Percentiles rank a stretch among this genome's conserved stretches.
These are phyloP conservation scores for Arctocebus calabarensis DNA, from an alignment of 2,797 vertebrate species.

Conservation along the genomic window DNA sequence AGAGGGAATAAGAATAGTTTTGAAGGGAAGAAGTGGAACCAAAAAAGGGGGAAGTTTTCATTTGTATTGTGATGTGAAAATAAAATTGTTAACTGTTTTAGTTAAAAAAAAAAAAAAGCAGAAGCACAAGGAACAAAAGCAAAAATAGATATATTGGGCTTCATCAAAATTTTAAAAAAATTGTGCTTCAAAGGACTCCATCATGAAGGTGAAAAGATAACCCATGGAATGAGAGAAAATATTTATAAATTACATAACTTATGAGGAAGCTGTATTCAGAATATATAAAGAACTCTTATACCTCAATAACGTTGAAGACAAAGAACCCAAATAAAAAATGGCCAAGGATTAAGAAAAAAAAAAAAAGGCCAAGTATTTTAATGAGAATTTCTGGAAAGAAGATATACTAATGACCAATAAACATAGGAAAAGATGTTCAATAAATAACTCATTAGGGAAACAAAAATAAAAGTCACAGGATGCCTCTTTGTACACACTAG, in stretches of 20 bases:
- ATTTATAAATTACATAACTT: neutral
- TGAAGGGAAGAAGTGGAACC: too few relatives aligned
- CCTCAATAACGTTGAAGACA: constrained; percentile 11
- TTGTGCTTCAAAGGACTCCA: neutral
- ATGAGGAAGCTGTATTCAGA: neutral
- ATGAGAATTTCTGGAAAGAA: neutral
- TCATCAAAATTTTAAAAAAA: neutral
- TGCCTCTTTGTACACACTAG: neutral
- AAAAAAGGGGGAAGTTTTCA: too few relatives aligned
- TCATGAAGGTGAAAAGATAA: neutral
- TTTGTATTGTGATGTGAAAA: too few relatives aligned
- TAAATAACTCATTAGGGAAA: neutral
- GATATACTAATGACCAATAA: neutral
- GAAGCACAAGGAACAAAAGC: neutral
- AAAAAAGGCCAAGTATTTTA: constrained; percentile 30
- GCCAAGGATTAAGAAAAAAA: neutral
- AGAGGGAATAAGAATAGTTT: too few relatives aligned
- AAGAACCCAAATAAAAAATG: neutral
- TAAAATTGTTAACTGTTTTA: too few relatives aligned
- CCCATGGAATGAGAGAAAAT: neutral
- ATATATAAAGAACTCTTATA: neutral
- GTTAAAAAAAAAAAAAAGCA: too few relatives aligned
- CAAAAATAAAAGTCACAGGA: constrained; percentile 7
- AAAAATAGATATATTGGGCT: neutral
- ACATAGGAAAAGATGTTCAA: neutral